A percentile compares a stretch with the other conserved stretches of the same genome.
Evolutionary conservation across 2,113 vertebrate genomes (phyloP).

Genomic region (Leucopsar rothschildi): DNA sequence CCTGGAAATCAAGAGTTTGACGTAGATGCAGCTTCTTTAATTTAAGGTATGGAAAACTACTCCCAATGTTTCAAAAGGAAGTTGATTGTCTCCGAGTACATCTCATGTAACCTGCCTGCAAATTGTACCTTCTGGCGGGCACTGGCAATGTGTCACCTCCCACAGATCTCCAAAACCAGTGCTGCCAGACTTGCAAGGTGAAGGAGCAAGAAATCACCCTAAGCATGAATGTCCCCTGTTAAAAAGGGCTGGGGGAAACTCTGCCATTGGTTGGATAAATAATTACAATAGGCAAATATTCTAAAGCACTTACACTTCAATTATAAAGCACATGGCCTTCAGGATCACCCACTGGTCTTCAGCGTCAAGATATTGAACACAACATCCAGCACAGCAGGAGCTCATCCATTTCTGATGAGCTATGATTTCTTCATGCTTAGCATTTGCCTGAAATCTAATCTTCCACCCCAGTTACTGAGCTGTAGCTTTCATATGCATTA

Average conservation of each 20-base stretch:
- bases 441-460: not conserved
- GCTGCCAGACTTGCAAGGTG: not conserved
- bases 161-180: not conserved
- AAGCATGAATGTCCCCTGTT: not conserved
- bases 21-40: conserved; percentile 46
- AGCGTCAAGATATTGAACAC: not conserved
- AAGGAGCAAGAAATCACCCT: not conserved
- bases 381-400: not conserved
- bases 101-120: not conserved
- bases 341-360: not conserved
- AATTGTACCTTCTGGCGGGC: not conserved
- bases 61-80: not conserved
- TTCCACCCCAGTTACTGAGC: not conserved
- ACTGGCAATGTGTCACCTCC: accelerated
- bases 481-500: not conserved
- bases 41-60: conserved; percentile 14
- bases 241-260: not conserved
- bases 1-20: conserved; percentile 66
- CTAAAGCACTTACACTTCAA: not conserved
- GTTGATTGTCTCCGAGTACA: not conserved
- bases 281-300: not conserved
- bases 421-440: not conserved
- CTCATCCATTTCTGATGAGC: not conserved
- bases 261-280: not conserved
- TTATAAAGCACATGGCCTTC: not conserved